Evolutionary conservation across 2,888 invertebrate species (phyloP).

Genomic region (Drosophila quasianomalipes): DNA sequence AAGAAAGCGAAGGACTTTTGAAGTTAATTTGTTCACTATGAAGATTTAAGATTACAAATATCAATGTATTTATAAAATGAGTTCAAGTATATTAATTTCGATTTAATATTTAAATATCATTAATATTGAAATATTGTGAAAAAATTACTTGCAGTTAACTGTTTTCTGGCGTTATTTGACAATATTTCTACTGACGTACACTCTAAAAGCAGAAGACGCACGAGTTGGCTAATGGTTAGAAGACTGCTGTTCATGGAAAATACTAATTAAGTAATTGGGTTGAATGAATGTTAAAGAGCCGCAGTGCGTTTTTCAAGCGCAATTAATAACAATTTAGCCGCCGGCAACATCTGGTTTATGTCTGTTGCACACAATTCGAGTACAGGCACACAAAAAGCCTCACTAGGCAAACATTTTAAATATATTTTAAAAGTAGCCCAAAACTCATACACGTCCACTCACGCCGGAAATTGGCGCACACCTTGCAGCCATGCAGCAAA

Average conservation of each 20-base stretch:
- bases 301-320: conserved; percentile 25
- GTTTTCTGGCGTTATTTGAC: conserved; percentile 7
- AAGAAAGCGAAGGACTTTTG: not conserved
- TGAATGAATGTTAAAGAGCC: conserved; percentile 10
- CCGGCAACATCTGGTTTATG: conserved; percentile 36
- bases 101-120: not conserved
- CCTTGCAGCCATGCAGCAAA: conserved; percentile 75
- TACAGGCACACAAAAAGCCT: not conserved
- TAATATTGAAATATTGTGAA: not conserved
- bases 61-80: not conserved
- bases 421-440: conserved; percentile 33
- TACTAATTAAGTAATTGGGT: conserved; percentile 2
- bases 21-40: not conserved
- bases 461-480: conserved; percentile 80
- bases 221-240: conserved; percentile 13
- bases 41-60: no score
- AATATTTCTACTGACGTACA: not conserved
- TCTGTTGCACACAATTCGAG: not conserved
- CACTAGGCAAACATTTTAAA: conserved; percentile 50
- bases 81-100: no score
- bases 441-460: conserved; percentile 50
- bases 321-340: conserved; percentile 61
- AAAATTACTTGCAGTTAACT: conserved; percentile 21
- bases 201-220: conserved; percentile 13
- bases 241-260: not conserved